Evolutionary conservation across 2,797 vertebrate species (phyloP).

Genomic region (Epinephelus coioides): DNA sequence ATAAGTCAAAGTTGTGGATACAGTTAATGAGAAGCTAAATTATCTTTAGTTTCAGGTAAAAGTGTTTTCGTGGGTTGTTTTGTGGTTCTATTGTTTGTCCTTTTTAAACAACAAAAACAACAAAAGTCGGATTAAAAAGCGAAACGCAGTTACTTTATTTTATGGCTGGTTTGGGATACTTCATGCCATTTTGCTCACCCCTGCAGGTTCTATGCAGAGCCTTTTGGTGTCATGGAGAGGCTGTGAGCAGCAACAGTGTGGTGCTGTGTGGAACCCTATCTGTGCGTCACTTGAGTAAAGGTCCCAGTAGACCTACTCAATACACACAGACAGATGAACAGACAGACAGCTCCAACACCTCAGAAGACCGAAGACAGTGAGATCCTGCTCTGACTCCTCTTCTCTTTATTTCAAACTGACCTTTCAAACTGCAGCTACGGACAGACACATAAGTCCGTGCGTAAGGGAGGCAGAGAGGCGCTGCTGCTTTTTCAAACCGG

Average conservation of each 20-base stretch:
- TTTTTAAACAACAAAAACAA: neutral
- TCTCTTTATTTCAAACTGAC: slow-evolving; percentile 10
- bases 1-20: neutral
- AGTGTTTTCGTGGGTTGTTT: neutral
- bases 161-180: neutral
- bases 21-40: neutral
- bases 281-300: slow-evolving; percentile 48
- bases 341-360: slow-evolving; percentile 32
- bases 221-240: slow-evolving; percentile 29
- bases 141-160: neutral
- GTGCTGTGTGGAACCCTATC: slow-evolving; percentile 34
- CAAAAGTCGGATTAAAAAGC: no score
- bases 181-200: neutral
- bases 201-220: slow-evolving; percentile 16
- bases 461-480: slow-evolving; percentile 35
- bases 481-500: slow-evolving; percentile 41
- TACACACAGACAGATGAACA: slow-evolving; percentile 2
- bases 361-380: neutral
- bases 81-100: neutral
- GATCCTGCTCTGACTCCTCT: neutral
- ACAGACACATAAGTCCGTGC: slow-evolving; percentile 17
- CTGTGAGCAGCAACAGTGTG: slow-evolving; percentile 45
- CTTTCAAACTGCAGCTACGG: slow-evolving; percentile 31
- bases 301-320: slow-evolving; percentile 57
- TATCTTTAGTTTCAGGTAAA: no score